Base-by-base conservation (phyloP, 2,113 vertebrate species). In the Pungitius pungitius region DNA sequence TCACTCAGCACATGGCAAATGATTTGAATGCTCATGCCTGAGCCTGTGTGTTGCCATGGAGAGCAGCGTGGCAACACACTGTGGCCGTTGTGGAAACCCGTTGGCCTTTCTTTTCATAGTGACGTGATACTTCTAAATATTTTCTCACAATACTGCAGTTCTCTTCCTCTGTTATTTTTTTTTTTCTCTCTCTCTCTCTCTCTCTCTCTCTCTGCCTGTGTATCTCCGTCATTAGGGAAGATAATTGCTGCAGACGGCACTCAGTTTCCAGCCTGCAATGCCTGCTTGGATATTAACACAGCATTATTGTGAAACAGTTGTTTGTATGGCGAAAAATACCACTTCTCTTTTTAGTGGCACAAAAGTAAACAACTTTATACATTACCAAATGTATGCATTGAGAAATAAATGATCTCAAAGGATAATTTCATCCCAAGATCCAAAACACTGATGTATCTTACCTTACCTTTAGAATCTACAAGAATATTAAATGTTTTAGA, bases 1-100 rank as follows among this genome's bases (percentile, higher is more conserved):
- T 18, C 82, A 68, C 60, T 22, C 20, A 10, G 39, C 65, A 35
- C 59, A 51, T 45, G 39, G 73, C 85, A 74, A 79, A 69, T 35
- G 63, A 69, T 37, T 35, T 35, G 33, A 35, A 42, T 62, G 69
- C 69, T 56, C 71, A 14, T 30, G 59, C 51, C 69, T 22, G 39
- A 49, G 64, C 49, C 51, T 69, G 49, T 47, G 17, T 73, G 33
- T 74, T 68, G 55, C 60, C 27, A 52, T 3, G 35, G 40, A 64
- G 56, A 64, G 65, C 52, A 45, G 74, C 80, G 78, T 74, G 15
- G 77, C 81, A 84, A n/a, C n/a, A n/a, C n/a, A n/a, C n/a, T n/a
- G n/a, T n/a, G n/a, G n/a, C n/a, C n/a, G 70, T 61, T 78, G 57
- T 65, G 71, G 81, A 59, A 85, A 75, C 74, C 40, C 24, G 67